Evolutionary conservation across 2,888 invertebrate species (phyloP), one percentile per base, ranked within the genome.

Genomic region (Chrysolina oricalcia): DNA sequence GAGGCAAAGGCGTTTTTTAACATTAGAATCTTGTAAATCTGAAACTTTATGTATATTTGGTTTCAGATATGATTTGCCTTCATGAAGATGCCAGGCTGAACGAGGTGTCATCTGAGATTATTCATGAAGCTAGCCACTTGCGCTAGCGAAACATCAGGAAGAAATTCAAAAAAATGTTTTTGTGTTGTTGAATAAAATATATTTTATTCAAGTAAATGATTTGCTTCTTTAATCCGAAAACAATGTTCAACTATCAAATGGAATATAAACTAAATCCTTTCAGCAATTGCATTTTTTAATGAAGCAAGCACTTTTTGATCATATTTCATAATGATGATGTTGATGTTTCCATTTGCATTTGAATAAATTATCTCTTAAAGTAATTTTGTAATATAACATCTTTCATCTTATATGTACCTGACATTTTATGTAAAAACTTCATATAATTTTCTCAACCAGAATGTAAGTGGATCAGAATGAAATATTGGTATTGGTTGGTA

Each of bases 401-500:
- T 50, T 50, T n/a, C 48, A 48, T 48, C 50, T 50, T 50, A n/a
- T 1, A 50, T 17, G 2, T 50, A 50, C 17, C 15, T 50, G n/a
- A 50, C n/a, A 17, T 50, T 50, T 50, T 50, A 50, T 50, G 50
- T 50, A 17, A 43, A 43, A 4, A 13, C 15, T 13, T 43, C 43
- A 43, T 13, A 43, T 43, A 13, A 43, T 43, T 43, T 43, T 27
- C 5, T 15, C 6, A 43, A 15, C 15, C 43, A 43, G 43, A 43
- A 43, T 43, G 13, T 50, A 1, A 15, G 11, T 13, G 2, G 8
- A 50, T 50, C 50, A 50, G 8, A 50, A 50, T 17, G 50, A 50
- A 50, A 50, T 50, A 50, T 50, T 50, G 50, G 50, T 50, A 50
- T 50, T 50, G 50, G 50, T 50, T 50, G 50, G 50, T n/a, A 15